Conservation (phyloP, 2,113 vertebrate genomes). For the Pycnonotus jocosus region DNA sequence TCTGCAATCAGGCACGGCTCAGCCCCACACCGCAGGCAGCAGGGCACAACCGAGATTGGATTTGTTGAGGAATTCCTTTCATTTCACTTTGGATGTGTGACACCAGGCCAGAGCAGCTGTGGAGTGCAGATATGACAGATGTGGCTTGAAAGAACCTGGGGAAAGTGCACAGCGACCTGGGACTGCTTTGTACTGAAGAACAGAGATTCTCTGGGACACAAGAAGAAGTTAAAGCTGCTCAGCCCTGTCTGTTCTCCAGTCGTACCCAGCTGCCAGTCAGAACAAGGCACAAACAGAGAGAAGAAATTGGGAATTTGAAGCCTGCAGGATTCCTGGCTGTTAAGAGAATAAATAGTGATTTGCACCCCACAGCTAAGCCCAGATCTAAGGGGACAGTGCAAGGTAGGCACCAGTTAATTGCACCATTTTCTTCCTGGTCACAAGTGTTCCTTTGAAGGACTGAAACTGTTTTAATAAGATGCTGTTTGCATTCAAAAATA, state of each 20-base stretch:
- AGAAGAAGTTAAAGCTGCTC: background rate
- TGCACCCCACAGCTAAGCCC: background rate
- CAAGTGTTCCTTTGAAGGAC: background rate
- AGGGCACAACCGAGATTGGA: background rate
- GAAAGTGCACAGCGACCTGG: background rate
- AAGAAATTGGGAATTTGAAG: background rate
- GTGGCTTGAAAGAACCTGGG: background rate
- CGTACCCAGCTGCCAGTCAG: background rate
- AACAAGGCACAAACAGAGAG: background rate
- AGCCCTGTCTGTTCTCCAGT: background rate
- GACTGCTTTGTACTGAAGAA: background rate
- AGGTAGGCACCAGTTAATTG: background rate
- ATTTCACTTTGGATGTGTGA: background rate
- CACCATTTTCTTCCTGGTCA: background rate
- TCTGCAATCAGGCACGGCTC: background rate
- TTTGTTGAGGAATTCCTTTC: background rate
- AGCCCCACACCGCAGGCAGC: background rate
- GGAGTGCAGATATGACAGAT: background rate
- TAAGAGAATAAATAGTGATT: background rate
- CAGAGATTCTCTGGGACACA: background rate
- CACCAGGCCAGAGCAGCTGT: background rate
- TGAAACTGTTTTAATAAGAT: background rate
- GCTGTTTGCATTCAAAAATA: background rate
- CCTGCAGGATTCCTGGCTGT: background rate
- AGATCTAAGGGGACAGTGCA: background rate